A percentile compares a stretch with the other conserved stretches of the same genome.
Evolutionary conservation across 2,888 invertebrate genomes (phyloP).

Genomic region (Eudemis profundana): DNA sequence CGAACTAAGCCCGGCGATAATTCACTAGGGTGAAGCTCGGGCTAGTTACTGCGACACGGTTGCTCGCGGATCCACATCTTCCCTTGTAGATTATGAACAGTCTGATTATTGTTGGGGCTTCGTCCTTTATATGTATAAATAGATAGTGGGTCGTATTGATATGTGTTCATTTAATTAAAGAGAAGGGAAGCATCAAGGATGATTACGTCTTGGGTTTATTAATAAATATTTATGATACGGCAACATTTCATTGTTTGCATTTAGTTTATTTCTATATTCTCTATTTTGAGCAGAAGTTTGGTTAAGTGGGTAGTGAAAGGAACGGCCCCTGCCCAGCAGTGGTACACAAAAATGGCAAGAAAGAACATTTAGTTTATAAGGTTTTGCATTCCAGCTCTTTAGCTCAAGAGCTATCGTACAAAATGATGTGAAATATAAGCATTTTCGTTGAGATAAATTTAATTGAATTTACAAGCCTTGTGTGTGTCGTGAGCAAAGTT

Average conservation of each 20-base stretch:
- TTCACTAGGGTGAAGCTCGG: slow-evolving; percentile 34
- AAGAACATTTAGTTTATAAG: no score
- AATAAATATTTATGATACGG: background rate
- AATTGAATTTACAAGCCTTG: no score
- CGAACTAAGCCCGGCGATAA: slow-evolving; percentile 41
- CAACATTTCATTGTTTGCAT: background rate
- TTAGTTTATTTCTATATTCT: no score
- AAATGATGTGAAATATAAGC: no score
- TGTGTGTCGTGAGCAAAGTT: background rate
- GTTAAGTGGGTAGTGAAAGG: no score
- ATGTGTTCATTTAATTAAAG: slow-evolving; percentile 19
- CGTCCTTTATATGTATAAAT: slow-evolving; percentile 4
- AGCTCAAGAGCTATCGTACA: no score
- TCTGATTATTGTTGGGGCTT: slow-evolving; percentile 36
- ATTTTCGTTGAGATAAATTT: no score
- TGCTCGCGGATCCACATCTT: slow-evolving; percentile 27
- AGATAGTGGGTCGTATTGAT: slow-evolving; percentile 20
- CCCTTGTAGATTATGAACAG: slow-evolving; percentile 26
- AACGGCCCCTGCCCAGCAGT: no score
- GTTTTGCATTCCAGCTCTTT: no score
- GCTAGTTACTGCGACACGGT: slow-evolving; percentile 42
- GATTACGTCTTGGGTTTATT: slow-evolving; percentile 4
- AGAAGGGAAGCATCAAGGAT: background rate
- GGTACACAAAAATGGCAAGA: no score
- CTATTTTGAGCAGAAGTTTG: no score